Base-by-base conservation (phyloP, 2,113 vertebrate species). In the Balaeniceps rex region DNA sequence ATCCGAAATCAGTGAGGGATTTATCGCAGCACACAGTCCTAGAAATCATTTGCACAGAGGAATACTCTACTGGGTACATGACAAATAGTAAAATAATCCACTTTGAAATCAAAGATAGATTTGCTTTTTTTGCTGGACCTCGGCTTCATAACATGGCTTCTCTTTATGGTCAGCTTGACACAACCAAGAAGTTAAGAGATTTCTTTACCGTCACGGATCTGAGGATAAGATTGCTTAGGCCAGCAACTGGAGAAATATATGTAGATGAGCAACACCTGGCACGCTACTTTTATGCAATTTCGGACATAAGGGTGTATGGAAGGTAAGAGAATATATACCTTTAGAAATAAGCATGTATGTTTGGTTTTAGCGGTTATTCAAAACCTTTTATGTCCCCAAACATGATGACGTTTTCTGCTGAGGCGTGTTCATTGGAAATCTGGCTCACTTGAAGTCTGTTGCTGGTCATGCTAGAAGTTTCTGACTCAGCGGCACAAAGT, bases 41-140 rank as follows among this genome's bases (percentile, higher is more conserved):
- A 96, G 99, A 99, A 98, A 99, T 99, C 94, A 99, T 99, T 98
- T 99, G 99, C 98, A 99, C 99, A 9, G 99, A 99, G 98, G 99
- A 99, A 87, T 99, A 99, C 96, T 99, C 99, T 19, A 98, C 99
- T 2, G 99, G 99, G 44, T 99, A 99, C 33, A 99, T 99, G 96
- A 99, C 99, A 94, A 98, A 99, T 74, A 99, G 99, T 96, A 99
- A 99, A 98, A 99, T 99, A 8, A 99, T 99, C 85, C 99, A 99
- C 96, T 99, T 99, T 33, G 99, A 99, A 98, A 99, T 99, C 98
- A 99, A 99, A 98, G 99, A 99, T 93, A 98, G 99, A 71, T 99
- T 99, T 68, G 99, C 99, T 5, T 98, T 99, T 98, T 99, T 99
- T 84, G 99, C 99, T 46, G 99, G 99, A 88, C 99, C 99, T 51